phyloP scores from a whole-genome alignment of 30 jellyfish, hydroid and myxozoan species.

The Aurelia sp. region DNA sequence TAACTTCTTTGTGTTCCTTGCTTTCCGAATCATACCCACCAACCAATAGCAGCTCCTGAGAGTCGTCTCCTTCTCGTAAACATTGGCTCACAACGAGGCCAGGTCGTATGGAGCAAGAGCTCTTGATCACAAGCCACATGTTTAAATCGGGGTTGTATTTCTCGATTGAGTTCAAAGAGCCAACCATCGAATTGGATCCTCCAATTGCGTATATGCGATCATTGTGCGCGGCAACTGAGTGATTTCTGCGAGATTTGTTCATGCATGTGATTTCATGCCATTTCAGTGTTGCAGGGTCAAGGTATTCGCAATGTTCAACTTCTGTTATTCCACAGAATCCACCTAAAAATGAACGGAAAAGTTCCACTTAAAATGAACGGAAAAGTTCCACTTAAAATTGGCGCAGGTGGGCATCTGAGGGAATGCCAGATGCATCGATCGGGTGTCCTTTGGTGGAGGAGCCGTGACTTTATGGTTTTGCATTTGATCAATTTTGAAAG shows the following conservation, averaged over 20 bases:
- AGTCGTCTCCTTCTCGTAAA: constrained; percentile 41
- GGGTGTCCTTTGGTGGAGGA: too few relatives aligned
- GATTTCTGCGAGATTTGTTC: constrained; percentile 93
- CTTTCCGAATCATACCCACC: constrained; percentile 74
- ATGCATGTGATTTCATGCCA: constrained; percentile 85
- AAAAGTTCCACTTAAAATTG: background rate
- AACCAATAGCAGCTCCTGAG: constrained; percentile 52
- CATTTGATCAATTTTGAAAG: too few relatives aligned
- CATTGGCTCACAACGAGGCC: constrained; percentile 66
- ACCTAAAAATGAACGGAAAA: constrained; percentile 24
- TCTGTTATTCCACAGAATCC: constrained; percentile 90
- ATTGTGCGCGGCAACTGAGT: constrained; percentile 73
- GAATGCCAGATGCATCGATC: too few relatives aligned
- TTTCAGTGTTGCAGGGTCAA: constrained; percentile 69
- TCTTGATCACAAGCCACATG: constrained; percentile 91
- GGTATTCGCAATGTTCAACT: constrained; percentile 84
- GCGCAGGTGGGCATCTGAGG: too few relatives aligned
- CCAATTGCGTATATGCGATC: constrained; percentile 90
- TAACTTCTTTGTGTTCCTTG: constrained; percentile 60
- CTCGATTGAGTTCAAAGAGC: constrained; percentile 81
- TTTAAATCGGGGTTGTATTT: constrained; percentile 86
- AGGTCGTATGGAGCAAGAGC: constrained; percentile 39
- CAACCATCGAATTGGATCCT: constrained; percentile 75
- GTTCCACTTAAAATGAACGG: background rate
- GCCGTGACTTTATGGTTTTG: too few relatives aligned